These are phyloP conservation scores for Phalacrocorax carbo DNA, from an alignment of 2,113 vertebrate species.

Conservation along the genomic window DNA sequence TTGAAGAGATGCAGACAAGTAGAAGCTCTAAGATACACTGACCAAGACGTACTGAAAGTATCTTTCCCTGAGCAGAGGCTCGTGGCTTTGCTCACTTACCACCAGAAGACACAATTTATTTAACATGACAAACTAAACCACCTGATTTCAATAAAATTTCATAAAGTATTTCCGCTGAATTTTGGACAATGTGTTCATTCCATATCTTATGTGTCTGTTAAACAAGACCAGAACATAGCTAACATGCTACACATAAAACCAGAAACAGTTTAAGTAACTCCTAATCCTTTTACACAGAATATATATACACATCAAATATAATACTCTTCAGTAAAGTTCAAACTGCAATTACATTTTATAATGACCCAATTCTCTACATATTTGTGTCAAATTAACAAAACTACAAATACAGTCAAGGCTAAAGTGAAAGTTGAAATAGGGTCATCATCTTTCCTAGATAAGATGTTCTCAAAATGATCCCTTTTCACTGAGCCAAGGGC, in stretches of 20 bases:
- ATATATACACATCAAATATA: neutral
- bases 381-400: neutral
- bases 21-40: neutral
- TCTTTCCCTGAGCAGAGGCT: neutral
- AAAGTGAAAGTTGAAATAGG: neutral
- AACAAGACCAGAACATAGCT: neutral
- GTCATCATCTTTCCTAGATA: neutral
- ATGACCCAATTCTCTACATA: neutral
- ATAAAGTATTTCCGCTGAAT: neutral
- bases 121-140: neutral
- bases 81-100: neutral
- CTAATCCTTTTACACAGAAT: neutral
- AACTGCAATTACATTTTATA: neutral
- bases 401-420: neutral
- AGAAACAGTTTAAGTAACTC: neutral
- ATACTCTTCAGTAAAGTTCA: neutral
- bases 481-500: neutral
- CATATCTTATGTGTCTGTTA: neutral
- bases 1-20: neutral
- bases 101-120: neutral
- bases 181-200: neutral
- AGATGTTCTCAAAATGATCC: neutral
- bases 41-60: neutral
- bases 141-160: neutral
- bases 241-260: neutral